phyloP scores from a whole-genome alignment of 2,888 invertebrate genomes.

The Drosophila atripex region DNA sequence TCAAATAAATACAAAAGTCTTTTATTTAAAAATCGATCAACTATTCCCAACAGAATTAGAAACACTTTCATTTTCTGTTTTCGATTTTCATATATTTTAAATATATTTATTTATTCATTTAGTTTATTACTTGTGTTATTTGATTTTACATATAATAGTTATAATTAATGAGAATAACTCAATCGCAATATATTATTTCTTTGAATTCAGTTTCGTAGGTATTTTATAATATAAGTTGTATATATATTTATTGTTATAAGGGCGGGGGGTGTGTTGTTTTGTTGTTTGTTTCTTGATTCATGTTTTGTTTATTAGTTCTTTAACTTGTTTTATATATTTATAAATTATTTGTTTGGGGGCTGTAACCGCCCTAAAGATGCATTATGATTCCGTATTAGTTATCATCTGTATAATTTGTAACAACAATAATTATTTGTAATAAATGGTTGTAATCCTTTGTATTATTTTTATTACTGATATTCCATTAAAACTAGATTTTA shows the following conservation, averaged over 20 bases:
- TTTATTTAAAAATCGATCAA: neutral
- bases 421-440: slow-evolving; percentile 67
- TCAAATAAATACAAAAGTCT: neutral
- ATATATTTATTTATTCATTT: slow-evolving; percentile 65
- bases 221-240: slow-evolving; percentile 58
- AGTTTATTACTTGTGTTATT: slow-evolving; percentile 43
- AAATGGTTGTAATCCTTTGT: slow-evolving; percentile 55
- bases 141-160: slow-evolving; percentile 61
- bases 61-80: neutral
- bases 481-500: slow-evolving; percentile 63
- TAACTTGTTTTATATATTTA: slow-evolving; percentile 37
- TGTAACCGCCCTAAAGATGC: slow-evolving; percentile 32
- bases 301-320: slow-evolving; percentile 31
- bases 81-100: slow-evolving; percentile 51
- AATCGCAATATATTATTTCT: slow-evolving; percentile 58
- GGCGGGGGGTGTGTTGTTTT: slow-evolving; percentile 65
- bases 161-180: slow-evolving; percentile 77
- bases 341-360: slow-evolving; percentile 30
- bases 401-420: slow-evolving; percentile 58
- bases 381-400: slow-evolving; percentile 28
- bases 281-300: slow-evolving; percentile 10
- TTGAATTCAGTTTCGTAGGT: slow-evolving; percentile 49
- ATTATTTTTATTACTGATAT: slow-evolving; percentile 56
- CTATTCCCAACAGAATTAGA: no score
- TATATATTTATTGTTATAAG: slow-evolving; percentile 69